Conservation (phyloP, 2,113 vertebrate genomes). For the Marmota monax region DNA sequence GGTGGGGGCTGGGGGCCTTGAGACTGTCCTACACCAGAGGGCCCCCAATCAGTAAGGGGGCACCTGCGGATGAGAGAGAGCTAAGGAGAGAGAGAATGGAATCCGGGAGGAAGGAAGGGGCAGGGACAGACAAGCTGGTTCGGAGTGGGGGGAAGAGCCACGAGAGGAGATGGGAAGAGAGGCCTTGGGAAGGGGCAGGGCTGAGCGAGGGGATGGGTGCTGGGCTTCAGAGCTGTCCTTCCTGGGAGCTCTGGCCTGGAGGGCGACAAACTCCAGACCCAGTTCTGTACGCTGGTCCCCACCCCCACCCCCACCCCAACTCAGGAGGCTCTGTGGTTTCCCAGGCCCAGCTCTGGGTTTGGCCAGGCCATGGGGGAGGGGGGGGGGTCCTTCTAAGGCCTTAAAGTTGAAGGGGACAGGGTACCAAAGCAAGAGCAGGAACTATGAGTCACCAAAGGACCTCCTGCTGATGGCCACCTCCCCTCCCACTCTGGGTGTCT, state of each 20-base stretch:
- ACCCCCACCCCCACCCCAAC: background rate
- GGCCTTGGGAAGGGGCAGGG: conserved; percentile 60
- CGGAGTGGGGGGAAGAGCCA: background rate
- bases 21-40: background rate
- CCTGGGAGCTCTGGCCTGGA: background rate
- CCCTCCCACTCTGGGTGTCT: background rate
- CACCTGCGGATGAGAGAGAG: background rate
- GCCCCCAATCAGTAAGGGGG: background rate
- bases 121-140: no score
- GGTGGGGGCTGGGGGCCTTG: background rate
- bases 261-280: conserved; percentile 63
- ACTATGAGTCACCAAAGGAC: background rate
- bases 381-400: background rate
- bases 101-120: background rate
- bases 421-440: background rate
- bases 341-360: conserved; percentile 41
- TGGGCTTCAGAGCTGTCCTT: conserved; percentile 33
- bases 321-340: background rate
- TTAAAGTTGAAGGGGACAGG: background rate
- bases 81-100: background rate
- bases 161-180: background rate
- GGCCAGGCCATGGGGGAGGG: background rate
- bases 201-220: background rate
- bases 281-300: background rate
- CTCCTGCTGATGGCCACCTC: background rate